These are phyloP conservation scores for Macrosoma leucophasiata DNA, from an alignment of 2,888 invertebrate species.

Conservation along the genomic window DNA sequence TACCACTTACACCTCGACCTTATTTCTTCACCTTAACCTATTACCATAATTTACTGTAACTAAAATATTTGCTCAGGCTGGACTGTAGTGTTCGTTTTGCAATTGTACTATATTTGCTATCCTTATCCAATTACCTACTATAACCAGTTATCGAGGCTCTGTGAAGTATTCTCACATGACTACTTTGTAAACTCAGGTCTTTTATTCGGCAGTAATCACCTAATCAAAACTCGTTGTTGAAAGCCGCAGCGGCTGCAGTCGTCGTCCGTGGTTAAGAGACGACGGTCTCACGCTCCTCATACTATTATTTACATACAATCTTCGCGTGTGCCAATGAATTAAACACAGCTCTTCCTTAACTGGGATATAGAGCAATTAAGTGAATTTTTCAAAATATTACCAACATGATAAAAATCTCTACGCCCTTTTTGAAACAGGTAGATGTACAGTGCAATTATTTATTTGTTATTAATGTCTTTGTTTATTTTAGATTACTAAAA, in stretches of 20 bases:
- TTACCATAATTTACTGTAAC: constrained; percentile 5
- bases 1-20: too few species aligned
- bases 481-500: too few species aligned
- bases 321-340: too few species aligned
- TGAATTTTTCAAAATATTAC: too few species aligned
- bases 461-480: too few species aligned
- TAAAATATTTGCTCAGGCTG: constrained; percentile 1
- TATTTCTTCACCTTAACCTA: constrained; percentile 5
- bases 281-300: constrained; percentile 28
- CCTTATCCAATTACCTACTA: constrained; percentile 10
- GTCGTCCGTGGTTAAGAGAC: constrained; percentile 30
- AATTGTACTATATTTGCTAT: constrained; percentile 11
- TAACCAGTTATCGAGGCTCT: constrained; percentile 19
- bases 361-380: too few species aligned
- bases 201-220: constrained; percentile 24
- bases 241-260: constrained; percentile 34
- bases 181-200: constrained; percentile 18
- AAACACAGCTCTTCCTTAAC: too few species aligned
- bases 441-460: too few species aligned
- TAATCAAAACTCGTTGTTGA: constrained; percentile 35
- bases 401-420: constrained; percentile 41
- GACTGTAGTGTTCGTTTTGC: constrained; percentile 2
- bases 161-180: constrained; percentile 38
- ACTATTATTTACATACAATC: too few species aligned
- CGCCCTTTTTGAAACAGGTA: constrained; percentile 58